Base-by-base conservation (phyloP, 2,888 invertebrate species). In the Andrena marginata region DNA sequence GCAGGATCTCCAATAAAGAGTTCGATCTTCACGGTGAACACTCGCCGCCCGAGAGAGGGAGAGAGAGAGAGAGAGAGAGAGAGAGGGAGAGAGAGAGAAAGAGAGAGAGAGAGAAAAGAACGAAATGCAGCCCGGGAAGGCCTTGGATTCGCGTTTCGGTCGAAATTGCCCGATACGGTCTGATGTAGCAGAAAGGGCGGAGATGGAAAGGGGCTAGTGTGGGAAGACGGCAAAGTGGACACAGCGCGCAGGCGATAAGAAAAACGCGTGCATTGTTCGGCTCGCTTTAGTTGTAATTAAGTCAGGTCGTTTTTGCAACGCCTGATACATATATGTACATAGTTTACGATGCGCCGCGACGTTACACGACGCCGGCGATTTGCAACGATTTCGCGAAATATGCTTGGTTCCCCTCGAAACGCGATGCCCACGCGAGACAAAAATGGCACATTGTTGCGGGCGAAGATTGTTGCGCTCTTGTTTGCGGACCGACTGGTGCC, bases 221-320 rank as follows among this genome's bases (percentile, higher is more conserved):
- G 54, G 20, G 23, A 54, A 54, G 54, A 54, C 20, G 7, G 20
- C 7, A 54, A 23, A 54, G 3, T 20, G 54, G 20, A 54, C n/a
- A 35, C 6, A 29, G 59, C 23, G 51, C 26, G n/a, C 23, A 26
- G 62, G 67, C 78, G 76, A 73, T 72, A 67, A 73, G 67, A 75
- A 56, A 23, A 65, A 2, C 29, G 59, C 42, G 2, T 23, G 59
- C 26, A 35, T 49, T 16, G 42, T 42, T 42, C 42, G 20, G 49
- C 33, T 62, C 35, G 35, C 63, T 65, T 78, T 62, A 72, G 64
- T 48, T 75, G 65, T 65, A 75, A 86, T 86, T 86, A 81, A 64
- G 42, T 42, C 48, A 62, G 49, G 7, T 64, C 42, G 35, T 33
- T 63, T 63, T 29, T 26, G 56, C 35, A 70, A 72, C 49, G 29